These are phyloP conservation scores for Monarcha castaneiventris DNA, from an alignment of 2,113 vertebrate species.

Conservation along the genomic window DNA sequence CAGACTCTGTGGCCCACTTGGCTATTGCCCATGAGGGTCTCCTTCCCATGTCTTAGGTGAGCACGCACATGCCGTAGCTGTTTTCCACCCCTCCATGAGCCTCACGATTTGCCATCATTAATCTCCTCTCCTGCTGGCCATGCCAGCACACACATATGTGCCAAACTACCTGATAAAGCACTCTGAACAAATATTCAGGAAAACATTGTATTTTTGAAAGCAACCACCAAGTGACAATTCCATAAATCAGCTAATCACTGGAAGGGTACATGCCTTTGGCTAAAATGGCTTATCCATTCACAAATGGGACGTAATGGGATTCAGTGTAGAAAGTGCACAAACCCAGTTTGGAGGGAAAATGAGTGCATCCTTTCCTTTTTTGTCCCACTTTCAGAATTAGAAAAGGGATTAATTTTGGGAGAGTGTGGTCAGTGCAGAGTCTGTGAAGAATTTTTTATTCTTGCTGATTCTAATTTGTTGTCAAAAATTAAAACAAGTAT, in stretches of 20 bases:
- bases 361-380: background rate
- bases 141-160: background rate
- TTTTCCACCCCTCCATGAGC: background rate
- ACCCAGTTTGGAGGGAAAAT: background rate
- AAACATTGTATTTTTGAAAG: background rate
- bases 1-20: background rate
- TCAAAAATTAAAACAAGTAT: background rate
- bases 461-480: background rate
- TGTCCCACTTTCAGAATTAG: background rate
- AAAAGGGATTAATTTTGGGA: background rate
- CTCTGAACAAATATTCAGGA: background rate
- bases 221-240: background rate
- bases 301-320: background rate
- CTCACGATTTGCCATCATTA: background rate
- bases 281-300: background rate
- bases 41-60: background rate
- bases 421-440: background rate
- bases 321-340: background rate
- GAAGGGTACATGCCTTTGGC: background rate
- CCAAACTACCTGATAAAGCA: background rate
- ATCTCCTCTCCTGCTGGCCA: background rate
- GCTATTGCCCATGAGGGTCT: rapidly evolving
- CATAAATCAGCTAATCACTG: background rate
- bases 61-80: too few species aligned
- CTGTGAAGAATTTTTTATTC: background rate